Conservation (phyloP, 2,888 invertebrate species). For the Incurvaria masculella region DNA sequence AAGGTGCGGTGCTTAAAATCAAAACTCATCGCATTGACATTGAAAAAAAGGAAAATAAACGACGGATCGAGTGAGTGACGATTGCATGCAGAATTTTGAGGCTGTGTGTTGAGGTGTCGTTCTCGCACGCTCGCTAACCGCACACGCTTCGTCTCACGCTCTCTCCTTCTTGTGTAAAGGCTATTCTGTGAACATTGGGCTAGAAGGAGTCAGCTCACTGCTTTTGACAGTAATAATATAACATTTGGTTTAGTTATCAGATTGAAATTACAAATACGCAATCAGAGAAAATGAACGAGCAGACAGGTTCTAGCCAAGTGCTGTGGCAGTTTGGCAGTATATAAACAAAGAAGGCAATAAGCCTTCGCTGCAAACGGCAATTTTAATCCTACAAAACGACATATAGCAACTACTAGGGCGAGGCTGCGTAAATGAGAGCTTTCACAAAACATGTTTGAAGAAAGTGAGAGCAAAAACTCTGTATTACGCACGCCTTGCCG, state of each 20-base stretch:
- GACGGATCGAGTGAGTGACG: neutral
- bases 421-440: conserved; percentile 5
- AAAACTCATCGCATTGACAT: conserved; percentile 3
- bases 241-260: too few relatives aligned
- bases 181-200: neutral
- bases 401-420: conserved; percentile 52
- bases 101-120: neutral
- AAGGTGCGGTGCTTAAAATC: conserved; percentile 25
- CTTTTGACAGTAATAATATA: too few relatives aligned
- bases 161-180: neutral
- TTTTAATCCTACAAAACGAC: conserved; percentile 40
- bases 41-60: neutral
- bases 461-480: neutral
- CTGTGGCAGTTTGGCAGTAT: neutral
- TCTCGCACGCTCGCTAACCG: neutral
- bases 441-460: neutral
- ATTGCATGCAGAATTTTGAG: neutral
- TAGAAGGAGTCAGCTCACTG: too few relatives aligned
- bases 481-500: conserved; percentile 39
- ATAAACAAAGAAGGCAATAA: neutral
- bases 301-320: neutral
- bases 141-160: neutral
- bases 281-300: too few relatives aligned
- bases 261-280: too few relatives aligned
- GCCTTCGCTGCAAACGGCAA: neutral